Percentiles rank a stretch among this genome's conserved stretches.
These are phyloP conservation scores for Cantharis flavilabris DNA, from an alignment of 2,888 invertebrate genomes.

Conservation along the genomic window DNA sequence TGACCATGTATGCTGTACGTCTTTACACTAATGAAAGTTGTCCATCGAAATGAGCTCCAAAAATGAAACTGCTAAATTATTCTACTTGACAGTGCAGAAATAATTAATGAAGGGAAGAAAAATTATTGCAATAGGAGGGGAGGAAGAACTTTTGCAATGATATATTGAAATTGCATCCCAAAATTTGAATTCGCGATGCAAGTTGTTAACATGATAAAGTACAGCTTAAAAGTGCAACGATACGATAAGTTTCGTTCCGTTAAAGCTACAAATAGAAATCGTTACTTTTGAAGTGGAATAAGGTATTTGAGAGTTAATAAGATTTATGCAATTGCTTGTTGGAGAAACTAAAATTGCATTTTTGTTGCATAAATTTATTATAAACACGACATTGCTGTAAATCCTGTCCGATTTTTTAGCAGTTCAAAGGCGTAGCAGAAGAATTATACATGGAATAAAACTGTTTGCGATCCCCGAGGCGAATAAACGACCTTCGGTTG, in stretches of 20 bases:
- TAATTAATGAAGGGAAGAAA: background rate
- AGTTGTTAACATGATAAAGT: background rate
- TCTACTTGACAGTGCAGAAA: background rate
- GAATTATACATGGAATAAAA: constrained; percentile 8
- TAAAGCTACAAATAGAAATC: background rate
- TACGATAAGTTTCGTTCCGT: background rate
- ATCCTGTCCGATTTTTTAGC: background rate
- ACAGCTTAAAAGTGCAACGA: background rate
- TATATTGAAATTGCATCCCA: background rate
- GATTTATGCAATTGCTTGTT: background rate
- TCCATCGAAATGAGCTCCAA: background rate
- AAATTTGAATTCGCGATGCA: background rate
- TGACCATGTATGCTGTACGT: background rate
- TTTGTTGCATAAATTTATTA: background rate
- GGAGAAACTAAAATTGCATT: background rate
- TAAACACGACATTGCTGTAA: background rate
- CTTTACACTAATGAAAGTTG: background rate
- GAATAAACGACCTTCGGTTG: constrained; percentile 32
- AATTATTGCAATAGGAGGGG: background rate
- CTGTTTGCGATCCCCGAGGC: constrained; percentile 15
- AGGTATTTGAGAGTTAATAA: background rate
- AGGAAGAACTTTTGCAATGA: background rate
- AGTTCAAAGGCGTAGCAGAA: background rate
- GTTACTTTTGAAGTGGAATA: background rate
- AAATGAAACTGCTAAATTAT: background rate